Percentiles rank a stretch among this genome's conserved stretches.
phyloP scores from a whole-genome alignment of 2,113 vertebrate species.

The Microtus ochrogaster region DNA sequence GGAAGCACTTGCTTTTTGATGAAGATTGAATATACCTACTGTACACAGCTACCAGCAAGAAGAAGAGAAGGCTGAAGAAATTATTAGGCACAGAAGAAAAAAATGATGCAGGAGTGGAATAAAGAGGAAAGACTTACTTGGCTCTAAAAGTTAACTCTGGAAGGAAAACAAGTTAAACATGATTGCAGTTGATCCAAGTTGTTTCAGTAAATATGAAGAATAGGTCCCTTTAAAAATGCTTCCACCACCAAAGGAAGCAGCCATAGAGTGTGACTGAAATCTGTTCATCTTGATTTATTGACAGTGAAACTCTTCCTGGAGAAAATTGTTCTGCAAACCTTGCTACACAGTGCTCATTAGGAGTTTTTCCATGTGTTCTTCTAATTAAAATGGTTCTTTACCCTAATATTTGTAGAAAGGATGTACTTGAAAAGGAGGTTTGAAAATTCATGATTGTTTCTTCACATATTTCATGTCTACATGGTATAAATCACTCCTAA shows the following conservation, averaged over 20 bases:
- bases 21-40: conserved; percentile 33
- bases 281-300: conserved; percentile 54
- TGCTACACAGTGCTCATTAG: conserved; percentile 26
- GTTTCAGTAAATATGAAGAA: conserved; percentile 75
- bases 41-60: not conserved
- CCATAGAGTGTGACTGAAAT: not conserved
- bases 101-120: not conserved
- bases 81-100: conserved; percentile 45
- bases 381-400: conserved; percentile 71
- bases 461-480: conserved; percentile 36
- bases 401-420: conserved; percentile 49
- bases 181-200: conserved; percentile 70
- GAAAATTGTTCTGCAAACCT: conserved; percentile 44
- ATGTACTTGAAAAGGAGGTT: conserved; percentile 62
- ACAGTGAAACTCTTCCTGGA: conserved; percentile 14
- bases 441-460: conserved; percentile 17
- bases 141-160: conserved; percentile 61
- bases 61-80: conserved; percentile 42
- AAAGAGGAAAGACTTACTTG: conserved; percentile 40
- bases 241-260: conserved; percentile 10
- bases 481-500: conserved; percentile 25
- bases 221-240: conserved; percentile 60
- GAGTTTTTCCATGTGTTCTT: conserved; percentile 46
- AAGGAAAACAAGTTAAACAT: conserved; percentile 72
- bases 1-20: conserved; percentile 43